Percentiles rank a stretch among this genome's conserved stretches.
These are phyloP conservation scores for Phalacrocorax carbo DNA, from an alignment of 2,113 vertebrate genomes.

Conservation along the genomic window DNA sequence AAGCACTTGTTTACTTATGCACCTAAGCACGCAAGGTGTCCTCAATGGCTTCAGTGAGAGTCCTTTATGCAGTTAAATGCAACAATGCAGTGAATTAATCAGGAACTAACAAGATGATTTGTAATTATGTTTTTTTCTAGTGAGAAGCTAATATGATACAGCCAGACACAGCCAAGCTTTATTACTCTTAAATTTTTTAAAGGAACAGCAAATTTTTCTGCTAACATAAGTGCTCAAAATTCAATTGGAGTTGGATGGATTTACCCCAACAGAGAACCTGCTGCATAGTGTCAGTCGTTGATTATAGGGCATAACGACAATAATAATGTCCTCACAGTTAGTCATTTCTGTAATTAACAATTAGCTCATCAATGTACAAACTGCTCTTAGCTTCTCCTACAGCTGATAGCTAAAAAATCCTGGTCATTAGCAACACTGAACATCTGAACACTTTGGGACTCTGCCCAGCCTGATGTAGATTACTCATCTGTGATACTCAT, in stretches of 20 bases:
- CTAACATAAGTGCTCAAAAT: neutral
- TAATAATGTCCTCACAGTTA: neutral
- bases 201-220: neutral
- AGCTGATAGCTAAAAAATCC: slow-evolving; percentile 8
- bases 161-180: neutral
- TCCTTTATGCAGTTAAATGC: neutral
- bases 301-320: neutral
- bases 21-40: neutral
- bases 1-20: neutral
- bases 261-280: neutral
- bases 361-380: slow-evolving; percentile 10
- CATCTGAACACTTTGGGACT: slow-evolving; percentile 41
- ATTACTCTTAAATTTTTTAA: neutral
- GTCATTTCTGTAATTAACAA: slow-evolving; percentile 45
- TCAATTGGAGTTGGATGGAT: neutral
- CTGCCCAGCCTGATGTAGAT: slow-evolving; percentile 33
- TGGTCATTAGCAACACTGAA: slow-evolving; percentile 19
- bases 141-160: neutral
- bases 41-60: neutral
- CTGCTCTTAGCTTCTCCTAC: slow-evolving; percentile 16
- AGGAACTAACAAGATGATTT: neutral
- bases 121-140: neutral
- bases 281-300: neutral
- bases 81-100: neutral
- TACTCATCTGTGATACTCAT: slow-evolving; percentile 39